Evolutionary conservation across 2,113 vertebrate genomes (phyloP), one percentile per base, ranked within the genome.

Genomic region (Gadus macrocephalus): DNA sequence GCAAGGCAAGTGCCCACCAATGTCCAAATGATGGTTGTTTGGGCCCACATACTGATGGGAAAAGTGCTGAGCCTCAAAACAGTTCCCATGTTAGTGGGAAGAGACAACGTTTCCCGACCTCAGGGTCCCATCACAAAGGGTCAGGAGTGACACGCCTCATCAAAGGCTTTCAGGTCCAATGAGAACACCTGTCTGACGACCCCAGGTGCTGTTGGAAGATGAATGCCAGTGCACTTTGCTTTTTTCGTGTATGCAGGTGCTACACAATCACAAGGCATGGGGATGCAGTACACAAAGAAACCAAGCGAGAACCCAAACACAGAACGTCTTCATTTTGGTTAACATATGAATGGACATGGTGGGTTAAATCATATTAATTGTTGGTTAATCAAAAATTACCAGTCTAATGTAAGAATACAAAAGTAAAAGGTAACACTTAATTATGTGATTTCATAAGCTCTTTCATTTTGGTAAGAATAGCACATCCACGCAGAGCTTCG

Each of bases 91-190:
- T 81, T 79, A 82, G 72, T 72, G 72, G 73, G 81, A 66, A 67
- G 77, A 75, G 59, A 75, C 83, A n/a, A n/a, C 62, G 70, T 85
- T 86, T 86, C 73, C 70, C 73, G 69, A 78, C 86, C 88, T 74
- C 78, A 61, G 85, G 87, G 69, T 77, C 80, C 85, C 77, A 74
- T 85, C 82, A 82, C 66, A 68, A 71, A 72, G 89, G 87, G 91
- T 90, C 78, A 84, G 84, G 85, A 83, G 75, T 90, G 91, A 91
- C 91, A 87, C 62, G 63, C 83, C 86, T 92, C 89, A 90, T 82
- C 78, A 86, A 82, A 89, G 82, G 83, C 87, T 83, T 89, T 88
- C 90, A 79, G 75, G 85, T 88, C 87, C 78, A 22, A 91, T 91
- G 79, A 91, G 87, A 91, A 87, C 88, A 90, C 88, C 90, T 91